These are phyloP conservation scores for Microplitis mediator DNA, from an alignment of 1,140 invertebrate genomes.

Conservation along the genomic window DNA sequence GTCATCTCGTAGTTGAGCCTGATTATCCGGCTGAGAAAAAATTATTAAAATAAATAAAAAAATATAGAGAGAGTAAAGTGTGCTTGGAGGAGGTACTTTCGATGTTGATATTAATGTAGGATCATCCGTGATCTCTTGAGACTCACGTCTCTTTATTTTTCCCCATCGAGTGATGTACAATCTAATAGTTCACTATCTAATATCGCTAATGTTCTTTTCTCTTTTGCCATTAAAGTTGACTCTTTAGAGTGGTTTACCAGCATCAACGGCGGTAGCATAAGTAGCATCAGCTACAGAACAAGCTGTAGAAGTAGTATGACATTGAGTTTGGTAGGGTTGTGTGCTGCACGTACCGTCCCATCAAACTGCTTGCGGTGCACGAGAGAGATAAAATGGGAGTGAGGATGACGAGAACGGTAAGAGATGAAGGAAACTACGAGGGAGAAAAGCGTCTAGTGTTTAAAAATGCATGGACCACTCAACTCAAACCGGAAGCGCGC, in stretches of 20 bases:
- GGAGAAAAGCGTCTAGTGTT: conserved; percentile 24
- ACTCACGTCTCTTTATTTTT: neutral
- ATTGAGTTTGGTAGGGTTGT: neutral
- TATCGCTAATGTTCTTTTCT: neutral
- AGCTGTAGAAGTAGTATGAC: neutral
- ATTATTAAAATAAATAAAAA: neutral
- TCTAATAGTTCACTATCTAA: neutral
- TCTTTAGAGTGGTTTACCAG: conserved; percentile 8
- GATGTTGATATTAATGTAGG: conserved; percentile 21
- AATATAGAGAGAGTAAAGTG: neutral
- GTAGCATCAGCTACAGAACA: too few relatives aligned
- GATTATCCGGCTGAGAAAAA: conserved; percentile 19
- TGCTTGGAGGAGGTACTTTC: neutral
- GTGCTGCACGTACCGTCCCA: neutral
- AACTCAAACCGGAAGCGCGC: conserved; percentile 47
- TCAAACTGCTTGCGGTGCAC: neutral
- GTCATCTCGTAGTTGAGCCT: conserved; percentile 16
- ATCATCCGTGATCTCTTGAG: neutral
- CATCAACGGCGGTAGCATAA: neutral
- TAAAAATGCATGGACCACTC: conserved; percentile 53
- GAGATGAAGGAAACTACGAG: conserved; percentile 12
- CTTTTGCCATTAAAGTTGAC: neutral
- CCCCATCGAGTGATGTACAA: neutral
- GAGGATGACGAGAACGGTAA: conserved; percentile 12
- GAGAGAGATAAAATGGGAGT: neutral